Evolutionary conservation across 2,113 vertebrate species (phyloP).

Genomic region (Pomatostomus ruficeps): DNA sequence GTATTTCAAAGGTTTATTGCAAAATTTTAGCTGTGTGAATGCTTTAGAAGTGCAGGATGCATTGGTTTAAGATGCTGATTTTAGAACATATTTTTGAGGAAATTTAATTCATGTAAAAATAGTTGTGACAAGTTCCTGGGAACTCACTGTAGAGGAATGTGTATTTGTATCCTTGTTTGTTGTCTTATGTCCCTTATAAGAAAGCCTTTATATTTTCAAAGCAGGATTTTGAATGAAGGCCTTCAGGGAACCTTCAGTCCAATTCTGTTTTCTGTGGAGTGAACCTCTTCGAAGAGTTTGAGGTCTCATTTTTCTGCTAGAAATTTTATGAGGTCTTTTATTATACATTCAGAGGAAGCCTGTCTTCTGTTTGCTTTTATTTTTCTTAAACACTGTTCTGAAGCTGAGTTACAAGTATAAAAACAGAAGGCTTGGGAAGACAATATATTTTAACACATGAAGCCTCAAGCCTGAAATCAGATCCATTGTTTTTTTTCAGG

Average conservation of each 20-base stretch:
- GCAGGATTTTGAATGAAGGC: background rate
- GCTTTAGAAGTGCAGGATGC: background rate
- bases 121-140: background rate
- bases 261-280: background rate
- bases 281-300: background rate
- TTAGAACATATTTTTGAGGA: background rate
- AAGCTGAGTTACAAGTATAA: background rate
- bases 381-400: background rate
- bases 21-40: background rate
- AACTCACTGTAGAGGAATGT: background rate
- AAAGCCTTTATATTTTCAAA: background rate
- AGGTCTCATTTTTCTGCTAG: background rate
- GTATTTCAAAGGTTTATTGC: background rate
- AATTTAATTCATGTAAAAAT: background rate
- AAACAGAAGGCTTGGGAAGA: background rate
- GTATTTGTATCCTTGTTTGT: background rate
- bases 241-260: background rate
- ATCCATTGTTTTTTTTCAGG: background rate
- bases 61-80: background rate
- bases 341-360: background rate
- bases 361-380: background rate
- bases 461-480: background rate
- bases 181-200: background rate
- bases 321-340: background rate
- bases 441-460: background rate